Evolutionary conservation across 2,888 invertebrate genomes (phyloP).

Genomic region (Euzetes globulus): DNA sequence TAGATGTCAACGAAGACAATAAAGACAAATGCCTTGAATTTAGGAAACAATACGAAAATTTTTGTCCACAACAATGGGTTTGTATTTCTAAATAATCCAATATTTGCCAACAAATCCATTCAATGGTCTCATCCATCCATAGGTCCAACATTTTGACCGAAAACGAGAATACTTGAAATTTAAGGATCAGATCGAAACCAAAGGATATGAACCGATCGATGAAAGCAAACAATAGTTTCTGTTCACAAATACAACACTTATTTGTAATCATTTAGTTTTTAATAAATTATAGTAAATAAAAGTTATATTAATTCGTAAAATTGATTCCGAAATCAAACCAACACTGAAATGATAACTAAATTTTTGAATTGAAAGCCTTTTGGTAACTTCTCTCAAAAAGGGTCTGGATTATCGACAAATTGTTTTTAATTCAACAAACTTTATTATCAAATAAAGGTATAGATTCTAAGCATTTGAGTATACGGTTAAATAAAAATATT

Average conservation of each 20-base stretch:
- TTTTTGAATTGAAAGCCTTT: no score
- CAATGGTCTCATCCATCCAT: conserved; percentile 30
- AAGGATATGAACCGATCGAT: conserved; percentile 72
- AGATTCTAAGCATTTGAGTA: no score
- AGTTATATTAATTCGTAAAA: no score
- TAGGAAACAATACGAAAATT: conserved; percentile 46
- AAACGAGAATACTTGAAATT: conserved; percentile 78
- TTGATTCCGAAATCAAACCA: no score
- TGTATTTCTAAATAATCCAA: conserved; percentile 30
- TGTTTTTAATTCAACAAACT: no score
- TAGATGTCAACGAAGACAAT: conserved; percentile 55
- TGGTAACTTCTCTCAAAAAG: no score
- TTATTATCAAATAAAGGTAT: no score
- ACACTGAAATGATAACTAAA: no score
- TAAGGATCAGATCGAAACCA: conserved; percentile 74
- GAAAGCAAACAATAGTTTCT: conserved; percentile 34
- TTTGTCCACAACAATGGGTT: conserved; percentile 47
- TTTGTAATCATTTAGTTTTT: no score
- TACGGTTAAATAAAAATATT: background rate
- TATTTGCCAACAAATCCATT: no score
- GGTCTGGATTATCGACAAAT: no score
- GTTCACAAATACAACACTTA: background rate
- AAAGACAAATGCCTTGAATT: conserved; percentile 61
- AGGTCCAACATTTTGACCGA: conserved; percentile 87
- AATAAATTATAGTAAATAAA: no score